Evolutionary conservation across 2,113 vertebrate genomes (phyloP).

Genomic region (Polyodon spathula): DNA sequence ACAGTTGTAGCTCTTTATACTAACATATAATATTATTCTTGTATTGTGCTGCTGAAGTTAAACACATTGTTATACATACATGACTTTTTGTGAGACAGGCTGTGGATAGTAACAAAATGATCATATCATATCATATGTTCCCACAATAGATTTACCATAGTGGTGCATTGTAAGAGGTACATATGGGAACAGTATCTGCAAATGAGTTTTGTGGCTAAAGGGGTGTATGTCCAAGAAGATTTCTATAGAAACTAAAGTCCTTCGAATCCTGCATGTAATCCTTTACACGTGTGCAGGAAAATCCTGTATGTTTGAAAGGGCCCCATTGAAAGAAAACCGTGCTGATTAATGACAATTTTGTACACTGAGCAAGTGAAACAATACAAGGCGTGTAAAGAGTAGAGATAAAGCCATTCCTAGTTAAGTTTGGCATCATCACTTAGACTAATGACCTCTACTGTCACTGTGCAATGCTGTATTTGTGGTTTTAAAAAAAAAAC

Average conservation of each 20-base stretch:
- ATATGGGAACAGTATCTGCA: no score
- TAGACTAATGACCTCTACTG: slow-evolving; percentile 66
- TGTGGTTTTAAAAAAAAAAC: slow-evolving; percentile 36
- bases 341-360: slow-evolving; percentile 63
- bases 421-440: slow-evolving; percentile 65
- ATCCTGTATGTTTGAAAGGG: slow-evolving; percentile 20
- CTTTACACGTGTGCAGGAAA: neutral
- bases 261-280: neutral
- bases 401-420: slow-evolving; percentile 63
- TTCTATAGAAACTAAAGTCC: neutral
- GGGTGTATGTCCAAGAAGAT: neutral
- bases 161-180: no score
- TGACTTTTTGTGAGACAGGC: no score
- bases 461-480: slow-evolving; percentile 48
- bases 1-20: no score
- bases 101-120: no score
- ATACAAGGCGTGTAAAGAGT: slow-evolving; percentile 63
- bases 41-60: no score
- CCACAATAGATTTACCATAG: no score
- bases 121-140: no score
- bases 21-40: no score
- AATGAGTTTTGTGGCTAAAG: neutral
- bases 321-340: slow-evolving; percentile 45
- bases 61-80: no score
- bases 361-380: slow-evolving; percentile 69